These are phyloP conservation scores for Parnassius mnemosyne DNA, from an alignment of 2,888 invertebrate species.

Conservation along the genomic window DNA sequence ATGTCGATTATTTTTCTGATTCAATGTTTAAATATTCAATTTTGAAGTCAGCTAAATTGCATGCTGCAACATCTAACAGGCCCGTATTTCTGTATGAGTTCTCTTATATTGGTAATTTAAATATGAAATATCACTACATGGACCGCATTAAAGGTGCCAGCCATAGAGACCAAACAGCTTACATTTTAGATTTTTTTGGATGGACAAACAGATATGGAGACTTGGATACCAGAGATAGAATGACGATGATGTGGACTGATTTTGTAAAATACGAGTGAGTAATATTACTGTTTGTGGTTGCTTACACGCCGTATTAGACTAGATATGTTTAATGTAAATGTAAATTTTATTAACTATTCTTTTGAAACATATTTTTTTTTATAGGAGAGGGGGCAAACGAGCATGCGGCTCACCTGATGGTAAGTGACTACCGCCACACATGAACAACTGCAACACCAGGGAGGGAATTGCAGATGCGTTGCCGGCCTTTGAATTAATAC, in stretches of 20 bases:
- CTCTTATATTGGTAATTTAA: constrained; percentile 60
- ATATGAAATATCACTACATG: constrained; percentile 57
- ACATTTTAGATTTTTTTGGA: constrained; percentile 61
- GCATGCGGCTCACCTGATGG: too few relatives aligned
- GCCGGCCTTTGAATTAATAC: too few relatives aligned
- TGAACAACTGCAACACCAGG: too few relatives aligned
- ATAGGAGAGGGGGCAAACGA: too few relatives aligned
- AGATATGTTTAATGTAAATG: too few relatives aligned
- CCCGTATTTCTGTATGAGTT: constrained; percentile 67
- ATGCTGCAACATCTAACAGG: constrained; percentile 42
- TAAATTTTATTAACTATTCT: too few relatives aligned
- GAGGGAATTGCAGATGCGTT: too few relatives aligned
- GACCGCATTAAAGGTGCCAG: constrained; percentile 64
- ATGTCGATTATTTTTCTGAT: constrained; percentile 68
- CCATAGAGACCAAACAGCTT: constrained; percentile 68
- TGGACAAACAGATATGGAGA: constrained; percentile 54
- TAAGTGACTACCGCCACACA: too few relatives aligned
- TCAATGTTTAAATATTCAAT: constrained; percentile 68
- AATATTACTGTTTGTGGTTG: neutral
- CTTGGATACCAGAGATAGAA: constrained; percentile 58
- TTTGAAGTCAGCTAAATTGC: constrained; percentile 60
- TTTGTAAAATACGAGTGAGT: constrained; percentile 67
- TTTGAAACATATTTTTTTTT: too few relatives aligned
- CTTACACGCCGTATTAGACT: too few relatives aligned
- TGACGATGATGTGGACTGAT: constrained; percentile 70